A percentile compares a stretch with the other conserved stretches of the same genome.
phyloP scores from a whole-genome alignment of 2,888 invertebrate species.

The Ceraclea dissimilis region DNA sequence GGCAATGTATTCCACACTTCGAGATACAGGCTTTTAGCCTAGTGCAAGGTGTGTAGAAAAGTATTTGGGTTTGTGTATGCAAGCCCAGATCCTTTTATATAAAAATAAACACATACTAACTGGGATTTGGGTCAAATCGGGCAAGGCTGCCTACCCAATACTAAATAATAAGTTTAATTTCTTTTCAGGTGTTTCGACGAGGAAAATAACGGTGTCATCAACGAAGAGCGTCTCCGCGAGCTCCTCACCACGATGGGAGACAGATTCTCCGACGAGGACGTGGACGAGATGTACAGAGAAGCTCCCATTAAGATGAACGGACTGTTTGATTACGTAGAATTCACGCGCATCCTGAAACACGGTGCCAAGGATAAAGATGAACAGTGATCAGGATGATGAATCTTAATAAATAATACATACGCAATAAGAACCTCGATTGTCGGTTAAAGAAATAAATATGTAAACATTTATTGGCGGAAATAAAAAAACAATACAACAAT shows the following conservation, averaged over 20 bases:
- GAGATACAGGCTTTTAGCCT: no score
- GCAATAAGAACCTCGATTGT: neutral
- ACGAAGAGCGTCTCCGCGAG: constrained; percentile 91
- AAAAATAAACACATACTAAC: no score
- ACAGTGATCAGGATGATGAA: constrained; percentile 8
- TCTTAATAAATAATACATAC: no score
- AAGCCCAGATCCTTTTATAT: no score
- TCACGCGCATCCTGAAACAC: constrained; percentile 96
- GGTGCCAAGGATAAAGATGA: constrained; percentile 99
- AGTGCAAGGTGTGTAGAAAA: no score
- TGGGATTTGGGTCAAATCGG: no score
- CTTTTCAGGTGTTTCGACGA: constrained; percentile 82
- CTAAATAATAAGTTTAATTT: no score
- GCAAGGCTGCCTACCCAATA: no score
- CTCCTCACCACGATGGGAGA: constrained; percentile 97
- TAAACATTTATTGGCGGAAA: neutral
- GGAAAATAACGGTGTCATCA: constrained; percentile 85
- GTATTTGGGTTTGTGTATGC: no score
- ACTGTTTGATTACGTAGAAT: constrained; percentile 96
- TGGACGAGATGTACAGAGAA: constrained; percentile 98
- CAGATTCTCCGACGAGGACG: constrained; percentile 93
- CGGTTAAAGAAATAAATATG: neutral
- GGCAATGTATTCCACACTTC: no score
- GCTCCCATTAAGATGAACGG: constrained; percentile 90
- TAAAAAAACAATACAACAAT: no score